Evolutionary conservation across 2,797 vertebrate species (phyloP).

Genomic region (Schizothorax lantsangensis): DNA sequence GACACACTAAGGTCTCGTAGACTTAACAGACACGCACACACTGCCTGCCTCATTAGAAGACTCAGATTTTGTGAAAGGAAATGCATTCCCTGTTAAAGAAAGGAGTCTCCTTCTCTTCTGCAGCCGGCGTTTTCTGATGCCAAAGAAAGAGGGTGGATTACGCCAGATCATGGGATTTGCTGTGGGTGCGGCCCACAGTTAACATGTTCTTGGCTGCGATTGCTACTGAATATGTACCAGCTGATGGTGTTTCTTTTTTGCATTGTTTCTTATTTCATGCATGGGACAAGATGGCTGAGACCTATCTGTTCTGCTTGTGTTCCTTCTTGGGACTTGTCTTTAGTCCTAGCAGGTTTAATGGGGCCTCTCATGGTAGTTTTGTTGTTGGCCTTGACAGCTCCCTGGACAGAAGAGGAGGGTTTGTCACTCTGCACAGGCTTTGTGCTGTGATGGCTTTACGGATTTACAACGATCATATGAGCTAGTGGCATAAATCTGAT

Average conservation of each 20-base stretch:
- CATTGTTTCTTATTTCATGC: background rate
- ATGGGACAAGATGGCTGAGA: background rate
- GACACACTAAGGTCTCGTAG: background rate
- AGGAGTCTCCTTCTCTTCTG: background rate
- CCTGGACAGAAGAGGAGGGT: background rate
- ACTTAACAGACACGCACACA: background rate
- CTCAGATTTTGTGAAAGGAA: background rate
- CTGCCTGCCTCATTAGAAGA: background rate
- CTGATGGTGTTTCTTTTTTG: background rate
- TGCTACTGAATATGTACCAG: background rate
- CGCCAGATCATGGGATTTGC: background rate
- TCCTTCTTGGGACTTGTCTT: background rate
- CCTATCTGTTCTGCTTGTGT: background rate
- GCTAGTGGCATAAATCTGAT: background rate
- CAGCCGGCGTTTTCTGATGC: background rate
- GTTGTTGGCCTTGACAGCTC: background rate
- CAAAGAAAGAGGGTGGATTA: background rate
- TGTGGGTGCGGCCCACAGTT: background rate
- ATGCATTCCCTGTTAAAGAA: background rate
- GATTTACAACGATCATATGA: background rate
- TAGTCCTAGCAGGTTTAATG: background rate
- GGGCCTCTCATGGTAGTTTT: background rate
- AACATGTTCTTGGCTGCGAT: background rate
- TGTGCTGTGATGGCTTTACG: background rate
- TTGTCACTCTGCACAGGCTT: background rate